Percentiles rank a stretch among this genome's conserved stretches.
Evolutionary conservation across 2,113 vertebrate species (phyloP).

Genomic region (Calidris pygmaea): DNA sequence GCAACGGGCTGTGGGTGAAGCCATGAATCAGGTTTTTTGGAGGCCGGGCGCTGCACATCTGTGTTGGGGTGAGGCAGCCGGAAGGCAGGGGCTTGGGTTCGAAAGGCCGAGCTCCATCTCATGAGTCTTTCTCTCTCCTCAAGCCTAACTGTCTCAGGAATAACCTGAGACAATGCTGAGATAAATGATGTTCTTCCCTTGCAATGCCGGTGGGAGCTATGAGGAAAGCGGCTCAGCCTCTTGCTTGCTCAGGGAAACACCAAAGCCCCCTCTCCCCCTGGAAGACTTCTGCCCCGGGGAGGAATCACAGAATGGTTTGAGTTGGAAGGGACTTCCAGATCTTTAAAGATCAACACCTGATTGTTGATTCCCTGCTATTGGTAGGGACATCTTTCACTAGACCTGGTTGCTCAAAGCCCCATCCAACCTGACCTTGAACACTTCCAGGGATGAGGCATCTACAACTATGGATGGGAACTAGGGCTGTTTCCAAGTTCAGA

Average conservation of each 20-base stretch:
- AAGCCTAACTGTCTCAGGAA: not conserved
- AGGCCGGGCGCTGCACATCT: not conserved
- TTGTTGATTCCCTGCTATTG: not conserved
- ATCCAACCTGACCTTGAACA: not conserved
- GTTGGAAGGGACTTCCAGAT: not conserved
- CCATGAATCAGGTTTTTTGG: constrained; percentile 50
- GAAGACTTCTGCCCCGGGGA: not conserved
- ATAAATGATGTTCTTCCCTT: not conserved
- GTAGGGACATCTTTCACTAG: not conserved
- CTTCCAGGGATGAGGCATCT: not conserved
- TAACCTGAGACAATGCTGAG: not conserved
- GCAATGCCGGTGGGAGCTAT: not conserved
- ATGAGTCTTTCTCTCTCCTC: not conserved
- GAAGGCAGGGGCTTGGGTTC: not conserved
- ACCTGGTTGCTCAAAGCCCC: not conserved
- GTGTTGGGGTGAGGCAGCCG: constrained; percentile 31
- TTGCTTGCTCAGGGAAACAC: not conserved
- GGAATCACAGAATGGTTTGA: not conserved
- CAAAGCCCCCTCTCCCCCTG: not conserved
- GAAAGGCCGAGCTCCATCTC: not conserved
- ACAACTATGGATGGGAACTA: not conserved
- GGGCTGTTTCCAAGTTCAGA: not conserved
- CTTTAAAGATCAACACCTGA: not conserved
- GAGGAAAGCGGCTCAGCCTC: not conserved
- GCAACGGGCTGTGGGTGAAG: not conserved